phyloP scores from a whole-genome alignment of 2,888 invertebrate species.

The Rhopalosiphum nymphaeae region DNA sequence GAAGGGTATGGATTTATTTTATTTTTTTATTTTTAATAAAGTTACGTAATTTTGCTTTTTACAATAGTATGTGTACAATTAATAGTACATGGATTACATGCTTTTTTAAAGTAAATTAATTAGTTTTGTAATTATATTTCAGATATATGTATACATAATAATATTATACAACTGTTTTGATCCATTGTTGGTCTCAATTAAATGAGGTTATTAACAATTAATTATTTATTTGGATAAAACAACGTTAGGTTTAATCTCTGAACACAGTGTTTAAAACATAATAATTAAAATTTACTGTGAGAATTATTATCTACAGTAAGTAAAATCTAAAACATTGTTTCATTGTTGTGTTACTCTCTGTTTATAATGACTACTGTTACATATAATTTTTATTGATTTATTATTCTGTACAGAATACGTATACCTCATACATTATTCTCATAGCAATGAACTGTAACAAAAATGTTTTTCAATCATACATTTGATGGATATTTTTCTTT shows the following conservation, averaged over 20 bases:
- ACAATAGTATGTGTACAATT: too few relatives aligned
- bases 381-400: neutral
- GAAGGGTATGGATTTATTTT: too few relatives aligned
- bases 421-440: neutral
- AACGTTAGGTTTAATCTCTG: neutral
- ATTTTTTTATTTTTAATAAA: too few relatives aligned
- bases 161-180: neutral
- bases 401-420: neutral
- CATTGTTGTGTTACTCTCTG: neutral
- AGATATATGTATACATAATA: neutral
- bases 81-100: neutral
- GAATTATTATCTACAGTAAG: neutral
- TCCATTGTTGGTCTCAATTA: neutral
- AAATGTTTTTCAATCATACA: neutral
- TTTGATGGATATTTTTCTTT: neutral
- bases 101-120: neutral
- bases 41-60: too few relatives aligned
- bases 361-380: neutral
- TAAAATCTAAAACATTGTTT: neutral
- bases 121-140: neutral
- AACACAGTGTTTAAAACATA: neutral
- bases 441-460: neutral
- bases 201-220: neutral
- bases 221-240: neutral
- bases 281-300: neutral